Conservation (phyloP, 2,888 invertebrate species). For the Trachelus stipa region DNA sequence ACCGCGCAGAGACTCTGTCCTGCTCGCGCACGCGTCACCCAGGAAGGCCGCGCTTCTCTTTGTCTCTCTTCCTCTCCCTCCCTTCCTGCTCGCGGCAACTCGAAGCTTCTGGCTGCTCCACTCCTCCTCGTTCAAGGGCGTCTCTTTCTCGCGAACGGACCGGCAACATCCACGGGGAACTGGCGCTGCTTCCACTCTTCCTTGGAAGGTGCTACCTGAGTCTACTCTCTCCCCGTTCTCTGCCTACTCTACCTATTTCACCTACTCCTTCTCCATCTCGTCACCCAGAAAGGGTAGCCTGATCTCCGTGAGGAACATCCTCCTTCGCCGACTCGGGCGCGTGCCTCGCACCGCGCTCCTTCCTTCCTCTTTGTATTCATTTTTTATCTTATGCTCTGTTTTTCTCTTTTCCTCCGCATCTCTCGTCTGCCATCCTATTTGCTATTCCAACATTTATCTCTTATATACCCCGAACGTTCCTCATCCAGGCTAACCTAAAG, state of each 20-base stretch:
- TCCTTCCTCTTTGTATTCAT: background rate
- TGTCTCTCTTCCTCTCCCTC: background rate
- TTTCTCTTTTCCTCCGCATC: constrained; percentile 10
- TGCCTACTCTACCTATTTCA: constrained; percentile 21
- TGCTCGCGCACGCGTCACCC: constrained; percentile 55
- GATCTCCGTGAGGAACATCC: constrained; percentile 10
- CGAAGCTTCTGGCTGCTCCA: constrained; percentile 44
- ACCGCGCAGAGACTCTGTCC: constrained; percentile 18
- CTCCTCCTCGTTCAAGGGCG: constrained; percentile 61
- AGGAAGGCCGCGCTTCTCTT: constrained; percentile 39
- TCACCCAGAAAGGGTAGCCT: constrained; percentile 21
- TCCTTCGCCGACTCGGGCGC: constrained; percentile 3
- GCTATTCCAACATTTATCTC: constrained; percentile 12
- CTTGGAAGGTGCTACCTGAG: background rate
- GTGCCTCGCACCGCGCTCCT: background rate
- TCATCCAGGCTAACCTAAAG: background rate
- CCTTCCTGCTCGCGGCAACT: background rate
- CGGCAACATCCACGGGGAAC: constrained; percentile 34
- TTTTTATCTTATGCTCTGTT: constrained; percentile 19
- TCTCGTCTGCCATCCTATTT: constrained; percentile 2
- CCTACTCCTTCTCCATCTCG: constrained; percentile 16
- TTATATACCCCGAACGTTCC: background rate
- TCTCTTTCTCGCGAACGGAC: constrained; percentile 38
- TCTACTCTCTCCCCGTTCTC: constrained; percentile 12
- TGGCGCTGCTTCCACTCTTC: background rate